Conservation (phyloP, 2,888 invertebrate genomes). For the Chymomyza caudatula region DNA sequence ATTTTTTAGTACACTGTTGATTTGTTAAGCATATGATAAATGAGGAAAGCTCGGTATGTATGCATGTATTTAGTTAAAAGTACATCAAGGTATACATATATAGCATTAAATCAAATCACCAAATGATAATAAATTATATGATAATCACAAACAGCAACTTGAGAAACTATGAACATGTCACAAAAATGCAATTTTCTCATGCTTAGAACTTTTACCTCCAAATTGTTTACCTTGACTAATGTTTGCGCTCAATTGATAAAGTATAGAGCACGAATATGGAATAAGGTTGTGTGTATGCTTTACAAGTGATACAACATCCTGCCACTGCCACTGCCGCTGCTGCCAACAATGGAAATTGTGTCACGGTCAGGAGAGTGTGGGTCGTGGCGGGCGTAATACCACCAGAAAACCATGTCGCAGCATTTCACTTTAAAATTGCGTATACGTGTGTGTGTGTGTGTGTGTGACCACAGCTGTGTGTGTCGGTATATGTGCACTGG, state of each 20-base stretch:
- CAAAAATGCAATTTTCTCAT: not conserved
- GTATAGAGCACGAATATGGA: slow-evolving; percentile 2
- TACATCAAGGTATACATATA: slow-evolving; percentile 40
- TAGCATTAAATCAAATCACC: slow-evolving; percentile 72
- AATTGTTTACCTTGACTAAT: slow-evolving; percentile 24
- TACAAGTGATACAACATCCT: slow-evolving; percentile 4
- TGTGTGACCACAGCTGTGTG: slow-evolving; percentile 4
- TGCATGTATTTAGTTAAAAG: slow-evolving; percentile 7
- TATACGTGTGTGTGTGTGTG: slow-evolving; percentile 21
- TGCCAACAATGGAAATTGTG: slow-evolving; percentile 63
- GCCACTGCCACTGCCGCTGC: slow-evolving; percentile 15
- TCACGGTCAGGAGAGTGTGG: slow-evolving; percentile 67
- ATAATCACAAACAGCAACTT: not conserved
- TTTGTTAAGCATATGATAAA: not conserved
- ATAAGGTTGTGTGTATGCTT: slow-evolving; percentile 1
- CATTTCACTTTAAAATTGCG: slow-evolving; percentile 33
- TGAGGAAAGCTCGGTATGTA: not conserved
- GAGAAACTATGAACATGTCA: not conserved
- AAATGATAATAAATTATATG: slow-evolving; percentile 58
- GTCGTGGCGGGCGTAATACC: slow-evolving; percentile 30
- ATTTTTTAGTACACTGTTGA: not conserved
- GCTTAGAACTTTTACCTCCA: not conserved
- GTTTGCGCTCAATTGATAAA: slow-evolving; percentile 25
- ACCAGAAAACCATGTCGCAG: slow-evolving; percentile 32
- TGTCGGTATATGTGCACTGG: slow-evolving; percentile 13